Evolutionary conservation across 2,113 vertebrate genomes (phyloP).

Genomic region (Trogon melanurus): DNA sequence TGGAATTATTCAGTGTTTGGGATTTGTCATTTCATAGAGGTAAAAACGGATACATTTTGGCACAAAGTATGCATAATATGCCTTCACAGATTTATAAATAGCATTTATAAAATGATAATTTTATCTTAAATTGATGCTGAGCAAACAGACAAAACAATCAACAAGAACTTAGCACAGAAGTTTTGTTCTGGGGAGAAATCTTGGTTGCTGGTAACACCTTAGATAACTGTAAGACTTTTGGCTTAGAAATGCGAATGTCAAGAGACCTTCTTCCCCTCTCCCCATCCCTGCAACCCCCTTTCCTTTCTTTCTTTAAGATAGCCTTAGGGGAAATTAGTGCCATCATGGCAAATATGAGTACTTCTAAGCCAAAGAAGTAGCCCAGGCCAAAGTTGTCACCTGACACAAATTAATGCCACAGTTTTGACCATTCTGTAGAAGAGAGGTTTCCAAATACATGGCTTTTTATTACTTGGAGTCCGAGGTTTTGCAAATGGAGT

Average conservation of each 20-base stretch:
- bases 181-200: neutral
- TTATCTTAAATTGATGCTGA: slow-evolving; percentile 28
- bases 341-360: neutral
- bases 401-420: neutral
- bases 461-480: neutral
- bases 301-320: neutral
- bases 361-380: neutral
- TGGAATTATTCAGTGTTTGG: slow-evolving; percentile 59
- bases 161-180: neutral
- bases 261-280: neutral
- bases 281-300: no score
- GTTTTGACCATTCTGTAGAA: neutral
- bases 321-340: neutral
- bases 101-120: slow-evolving; percentile 57
- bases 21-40: slow-evolving; percentile 23
- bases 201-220: neutral
- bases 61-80: slow-evolving; percentile 42
- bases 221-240: neutral
- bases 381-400: neutral
- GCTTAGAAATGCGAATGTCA: slow-evolving; percentile 37
- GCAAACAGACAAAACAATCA: slow-evolving; percentile 59
- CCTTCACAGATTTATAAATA: slow-evolving; percentile 52
- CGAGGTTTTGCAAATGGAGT: neutral
- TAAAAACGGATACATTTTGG: slow-evolving; percentile 50
- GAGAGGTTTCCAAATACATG: neutral